Base-by-base conservation (phyloP, 2,888 invertebrate genomes). In the Pinctada fucata region DNA sequence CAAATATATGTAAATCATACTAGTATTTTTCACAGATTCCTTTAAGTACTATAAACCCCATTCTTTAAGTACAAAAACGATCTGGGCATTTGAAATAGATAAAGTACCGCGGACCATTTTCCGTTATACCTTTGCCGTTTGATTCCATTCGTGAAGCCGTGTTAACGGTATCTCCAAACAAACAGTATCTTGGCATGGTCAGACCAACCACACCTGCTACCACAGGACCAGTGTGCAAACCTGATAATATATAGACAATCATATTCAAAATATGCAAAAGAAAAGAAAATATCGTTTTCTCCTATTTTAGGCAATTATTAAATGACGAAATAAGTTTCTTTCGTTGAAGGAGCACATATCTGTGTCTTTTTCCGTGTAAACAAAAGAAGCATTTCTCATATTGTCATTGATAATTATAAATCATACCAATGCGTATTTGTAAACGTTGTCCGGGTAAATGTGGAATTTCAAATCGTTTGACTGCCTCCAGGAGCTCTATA, bases 201-300 rank as follows among this genome's bases (percentile, higher is more conserved):
- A 84, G 84, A 0, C 88, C 88, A 2, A 90, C 89, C 31, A 90
- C 90, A 2, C 90, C 89, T 0, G 89, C 88, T 51, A 89, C 89
- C 5, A 86, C 86, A 0, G 89, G 83, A 2, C 90, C 90, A 3
- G 84, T 84, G 76, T 88, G 87, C 45, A 90, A 66, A 72, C 89
- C 88, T 89, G 70, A n/a, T 66, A 76, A 16, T 71, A n/a, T 68
- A 45, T 31, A 31, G 31, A 31, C 31, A 31, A 31, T 31, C 31
- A 31, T 31, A 31, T 31, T 31, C 31, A 31, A 31, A 31, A 31
- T 31, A 31, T 31, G 31, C 31, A 31, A 31, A 31, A 31, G 31
- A 31, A 31, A 31, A 31, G 31, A 31, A 31, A 31, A 31, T 31
- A 31, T 31, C 31, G 31, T 31, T 31, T 31, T 31, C 31, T 31